phyloP scores from a whole-genome alignment of 2,888 invertebrate species.

The Antitype chi region DNA sequence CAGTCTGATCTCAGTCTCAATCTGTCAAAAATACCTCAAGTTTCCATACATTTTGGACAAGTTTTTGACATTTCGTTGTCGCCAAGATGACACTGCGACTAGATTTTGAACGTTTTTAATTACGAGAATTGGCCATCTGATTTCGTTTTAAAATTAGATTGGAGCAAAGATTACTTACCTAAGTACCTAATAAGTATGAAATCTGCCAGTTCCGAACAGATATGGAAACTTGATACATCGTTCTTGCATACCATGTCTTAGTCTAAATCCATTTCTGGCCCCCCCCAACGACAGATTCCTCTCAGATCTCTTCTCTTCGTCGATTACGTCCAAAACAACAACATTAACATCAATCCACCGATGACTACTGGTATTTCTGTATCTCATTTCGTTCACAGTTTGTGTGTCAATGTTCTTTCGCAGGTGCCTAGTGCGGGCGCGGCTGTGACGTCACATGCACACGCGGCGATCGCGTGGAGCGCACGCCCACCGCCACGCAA shows the following conservation, averaged over 20 bases:
- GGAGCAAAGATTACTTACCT: not conserved
- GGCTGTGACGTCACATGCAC: constrained; percentile 68
- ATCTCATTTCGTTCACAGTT: constrained; percentile 49
- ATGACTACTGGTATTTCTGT: constrained; percentile 26
- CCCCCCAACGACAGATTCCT: constrained; percentile 5
- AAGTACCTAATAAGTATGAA: not conserved
- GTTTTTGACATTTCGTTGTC: too few relatives aligned
- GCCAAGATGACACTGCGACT: too few relatives aligned
- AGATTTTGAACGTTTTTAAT: too few relatives aligned
- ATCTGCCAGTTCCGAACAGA: not conserved
- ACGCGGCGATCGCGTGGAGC: constrained; percentile 65
- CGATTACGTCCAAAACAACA: constrained; percentile 14
- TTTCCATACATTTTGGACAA: too few relatives aligned
- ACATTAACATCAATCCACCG: constrained; percentile 18
- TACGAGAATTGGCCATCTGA: too few relatives aligned
- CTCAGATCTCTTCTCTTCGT: not conserved
- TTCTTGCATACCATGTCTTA: not conserved
- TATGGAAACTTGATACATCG: not conserved
- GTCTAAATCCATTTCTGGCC: not conserved
- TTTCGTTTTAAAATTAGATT: not conserved
- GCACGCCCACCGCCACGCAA: constrained; percentile 66
- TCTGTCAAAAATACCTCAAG: too few relatives aligned
- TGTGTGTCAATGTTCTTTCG: constrained; percentile 69
- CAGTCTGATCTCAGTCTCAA: too few relatives aligned
- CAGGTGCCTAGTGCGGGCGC: constrained; percentile 66